A percentile compares a stretch with the other conserved stretches of the same genome.
phyloP scores from a whole-genome alignment of 2,113 vertebrate species.

The Lamprotornis superbus region DNA sequence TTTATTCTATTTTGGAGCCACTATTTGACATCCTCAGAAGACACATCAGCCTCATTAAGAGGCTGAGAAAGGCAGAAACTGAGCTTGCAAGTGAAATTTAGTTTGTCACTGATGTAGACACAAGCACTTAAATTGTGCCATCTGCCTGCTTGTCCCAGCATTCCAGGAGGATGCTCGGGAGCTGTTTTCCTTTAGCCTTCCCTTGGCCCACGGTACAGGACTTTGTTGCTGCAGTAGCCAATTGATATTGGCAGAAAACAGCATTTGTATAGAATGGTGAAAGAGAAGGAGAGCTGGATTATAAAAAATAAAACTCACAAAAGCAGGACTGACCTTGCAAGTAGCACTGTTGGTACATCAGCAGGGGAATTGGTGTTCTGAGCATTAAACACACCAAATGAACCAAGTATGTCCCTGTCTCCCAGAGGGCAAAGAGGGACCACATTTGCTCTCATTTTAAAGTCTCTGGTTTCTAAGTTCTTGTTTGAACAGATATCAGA shows the following conservation, averaged over 20 bases:
- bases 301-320: neutral
- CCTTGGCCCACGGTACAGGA: neutral
- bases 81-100: neutral
- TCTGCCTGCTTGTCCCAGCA: neutral
- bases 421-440: neutral
- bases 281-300: neutral
- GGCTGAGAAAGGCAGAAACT: neutral
- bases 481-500: neutral
- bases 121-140: neutral
- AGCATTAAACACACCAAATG: neutral
- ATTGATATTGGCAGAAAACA: neutral
- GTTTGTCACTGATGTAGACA: neutral
- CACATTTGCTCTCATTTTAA: neutral
- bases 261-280: neutral
- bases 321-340: neutral
- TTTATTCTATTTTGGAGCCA: neutral
- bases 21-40: neutral
- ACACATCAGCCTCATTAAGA: neutral
- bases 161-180: neutral
- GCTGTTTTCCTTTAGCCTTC: neutral
- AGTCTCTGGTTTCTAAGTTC: neutral
- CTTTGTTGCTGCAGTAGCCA: neutral
- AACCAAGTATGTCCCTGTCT: neutral
- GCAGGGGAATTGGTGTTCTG: neutral
- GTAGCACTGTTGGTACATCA: neutral